Conservation (phyloP, 2,113 vertebrate species). For the Campylomormyrus tamandua region DNA sequence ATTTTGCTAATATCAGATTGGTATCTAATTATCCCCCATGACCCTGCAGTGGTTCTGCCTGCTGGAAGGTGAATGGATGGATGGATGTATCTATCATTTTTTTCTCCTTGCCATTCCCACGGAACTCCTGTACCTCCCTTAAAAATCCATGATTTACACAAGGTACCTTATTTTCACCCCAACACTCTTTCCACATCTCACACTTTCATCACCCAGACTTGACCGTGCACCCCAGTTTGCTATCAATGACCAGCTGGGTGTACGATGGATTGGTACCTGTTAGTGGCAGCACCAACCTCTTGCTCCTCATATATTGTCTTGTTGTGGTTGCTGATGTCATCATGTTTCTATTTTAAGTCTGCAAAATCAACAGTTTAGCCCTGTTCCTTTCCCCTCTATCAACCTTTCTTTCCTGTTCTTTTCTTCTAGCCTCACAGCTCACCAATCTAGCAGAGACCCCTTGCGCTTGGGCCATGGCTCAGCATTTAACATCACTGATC, state of each 20-base stretch:
- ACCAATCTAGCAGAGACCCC: background rate
- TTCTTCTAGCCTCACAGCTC: background rate
- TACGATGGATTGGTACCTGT: background rate
- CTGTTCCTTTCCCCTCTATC: slow-evolving; percentile 6
- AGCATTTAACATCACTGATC: background rate
- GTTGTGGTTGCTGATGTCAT: background rate
- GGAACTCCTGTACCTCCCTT: background rate
- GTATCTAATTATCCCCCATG: background rate
- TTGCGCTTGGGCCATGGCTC: background rate
- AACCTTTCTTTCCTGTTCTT: background rate
- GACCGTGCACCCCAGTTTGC: background rate
- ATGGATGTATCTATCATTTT: background rate
- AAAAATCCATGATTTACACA: background rate
- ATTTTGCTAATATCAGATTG: background rate
- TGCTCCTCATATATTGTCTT: background rate
- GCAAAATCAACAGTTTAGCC: slow-evolving; percentile 15
- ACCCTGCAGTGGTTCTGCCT: background rate
- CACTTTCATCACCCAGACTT: background rate
- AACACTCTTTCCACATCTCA: background rate
- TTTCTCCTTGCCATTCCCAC: background rate
- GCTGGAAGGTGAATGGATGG: background rate
- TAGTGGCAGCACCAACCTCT: background rate
- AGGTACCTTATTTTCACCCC: background rate
- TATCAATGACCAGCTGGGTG: background rate
- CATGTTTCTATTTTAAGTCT: background rate